Base-by-base conservation (phyloP, 2,888 invertebrate genomes). In the Boloria selene region DNA sequence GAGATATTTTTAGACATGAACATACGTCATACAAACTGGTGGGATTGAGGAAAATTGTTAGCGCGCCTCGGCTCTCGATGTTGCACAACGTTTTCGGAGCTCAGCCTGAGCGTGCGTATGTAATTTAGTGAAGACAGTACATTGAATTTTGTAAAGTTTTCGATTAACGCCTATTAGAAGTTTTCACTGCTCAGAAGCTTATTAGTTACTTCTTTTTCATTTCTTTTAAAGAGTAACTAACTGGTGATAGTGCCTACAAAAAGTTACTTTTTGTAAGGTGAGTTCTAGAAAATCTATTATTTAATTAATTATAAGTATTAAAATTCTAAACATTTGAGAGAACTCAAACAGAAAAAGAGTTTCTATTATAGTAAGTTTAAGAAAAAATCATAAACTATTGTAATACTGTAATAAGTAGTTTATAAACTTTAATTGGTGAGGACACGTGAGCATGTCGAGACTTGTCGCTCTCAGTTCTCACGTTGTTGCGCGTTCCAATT, bases 81-180 rank as follows among this genome's bases (percentile, higher is more conserved):
- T 92, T 91, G 88, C 90, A 90, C 92, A 90, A 91, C 74, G 84
- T 82, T 90, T 90, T 85, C 79, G 74, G 74, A 79, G 75, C 75
- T 82, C 81, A 73, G 73, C 65, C 75, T 71, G 78, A 78, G 82
- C 76, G 83, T 82, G 76, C 85, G 88, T 77, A 71, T 72, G 68
- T 68, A 52, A 47, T 68, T 55, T 17, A 44, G 64, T 56, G 63
- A 56, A 53, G 52, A 38, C 54, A 63, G 60, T 65, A 61, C 31
- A 54, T 68, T 47, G 26, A 64, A 50, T 55, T 66, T 42, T 2
- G 7, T 31, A 53, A 66, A 63, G 56, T 56, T 61, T 38, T 38
- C 26, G 26, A 58, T 49, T 61, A 4, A 16, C 16, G 45, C 58
- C 51, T 52, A 7, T 55, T 56, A 49, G 58, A 56, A 47, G 42